These are phyloP conservation scores for Drosophila niveifrons DNA, from an alignment of 2,888 invertebrate species.

Conservation along the genomic window DNA sequence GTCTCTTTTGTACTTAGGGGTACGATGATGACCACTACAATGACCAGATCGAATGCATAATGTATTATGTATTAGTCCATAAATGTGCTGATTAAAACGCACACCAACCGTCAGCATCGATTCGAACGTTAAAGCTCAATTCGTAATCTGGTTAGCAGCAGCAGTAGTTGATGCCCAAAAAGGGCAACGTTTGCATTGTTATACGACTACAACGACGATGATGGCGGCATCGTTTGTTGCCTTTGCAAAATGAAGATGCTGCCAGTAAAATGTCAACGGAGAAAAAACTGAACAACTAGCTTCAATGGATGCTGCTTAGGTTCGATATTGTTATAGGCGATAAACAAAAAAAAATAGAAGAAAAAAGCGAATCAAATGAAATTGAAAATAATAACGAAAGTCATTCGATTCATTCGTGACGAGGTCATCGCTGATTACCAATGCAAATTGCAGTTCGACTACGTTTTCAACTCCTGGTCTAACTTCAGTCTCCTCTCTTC, in stretches of 20 bases:
- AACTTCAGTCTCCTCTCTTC: slow-evolving; percentile 38
- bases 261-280: slow-evolving; percentile 61
- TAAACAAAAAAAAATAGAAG: slow-evolving; percentile 9
- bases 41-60: slow-evolving; percentile 61
- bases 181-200: slow-evolving; percentile 61
- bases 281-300: slow-evolving; percentile 26
- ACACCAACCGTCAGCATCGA: slow-evolving; percentile 18
- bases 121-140: slow-evolving; percentile 32
- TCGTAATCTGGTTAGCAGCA: slow-evolving; percentile 38
- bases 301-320: background rate
- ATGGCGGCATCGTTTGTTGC: slow-evolving; percentile 63
- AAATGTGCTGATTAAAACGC: slow-evolving; percentile 67
- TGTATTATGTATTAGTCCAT: slow-evolving; percentile 69
- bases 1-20: slow-evolving; percentile 11
- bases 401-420: slow-evolving; percentile 76
- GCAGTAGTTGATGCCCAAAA: slow-evolving; percentile 47
- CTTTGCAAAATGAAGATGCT: slow-evolving; percentile 63
- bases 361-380: slow-evolving; percentile 59
- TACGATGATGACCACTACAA: slow-evolving; percentile 31
- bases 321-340: slow-evolving; percentile 18
- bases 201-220: background rate
- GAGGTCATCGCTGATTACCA: slow-evolving; percentile 81
- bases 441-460: slow-evolving; percentile 64
- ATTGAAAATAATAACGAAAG: slow-evolving; percentile 78
- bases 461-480: background rate